phyloP scores from a whole-genome alignment of 2,797 vertebrate genomes.

The Fundulus diaphanus region DNA sequence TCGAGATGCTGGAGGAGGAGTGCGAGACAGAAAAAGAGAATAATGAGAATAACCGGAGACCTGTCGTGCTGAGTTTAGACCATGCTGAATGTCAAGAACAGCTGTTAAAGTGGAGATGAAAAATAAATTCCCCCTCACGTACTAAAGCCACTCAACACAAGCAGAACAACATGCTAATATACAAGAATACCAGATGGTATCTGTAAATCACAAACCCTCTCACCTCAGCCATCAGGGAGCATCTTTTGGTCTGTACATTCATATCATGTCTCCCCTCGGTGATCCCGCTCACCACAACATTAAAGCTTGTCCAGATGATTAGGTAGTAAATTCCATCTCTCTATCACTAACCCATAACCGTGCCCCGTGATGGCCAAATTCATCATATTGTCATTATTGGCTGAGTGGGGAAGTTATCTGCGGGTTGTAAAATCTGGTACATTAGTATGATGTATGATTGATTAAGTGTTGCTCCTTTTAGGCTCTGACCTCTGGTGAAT shows the following conservation, averaged over 20 bases:
- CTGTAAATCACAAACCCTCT: conserved; percentile 43
- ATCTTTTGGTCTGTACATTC: conserved; percentile 45
- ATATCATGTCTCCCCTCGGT: conserved; percentile 53
- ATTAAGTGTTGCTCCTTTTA: conserved; percentile 59
- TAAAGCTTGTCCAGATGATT: conserved; percentile 54
- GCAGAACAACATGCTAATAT: conserved; percentile 21
- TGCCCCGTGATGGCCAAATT: conserved; percentile 26
- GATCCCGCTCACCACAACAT: conserved; percentile 51
- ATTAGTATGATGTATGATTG: conserved; percentile 29
- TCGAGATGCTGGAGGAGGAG: conserved; percentile 15
- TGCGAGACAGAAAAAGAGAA: conserved; percentile 21
- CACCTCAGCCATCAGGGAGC: conserved; percentile 47
- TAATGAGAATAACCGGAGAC: conserved; percentile 32
- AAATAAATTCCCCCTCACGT: conserved; percentile 50
- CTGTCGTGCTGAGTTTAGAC: conserved; percentile 12
- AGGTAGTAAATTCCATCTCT: conserved; percentile 48
- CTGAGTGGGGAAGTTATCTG: conserved; percentile 42
- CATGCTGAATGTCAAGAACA: conserved; percentile 29
- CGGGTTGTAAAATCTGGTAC: conserved; percentile 27
- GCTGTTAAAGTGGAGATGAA: conserved; percentile 41
- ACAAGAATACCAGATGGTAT: conserved; percentile 48
- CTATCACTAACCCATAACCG: conserved; percentile 45
- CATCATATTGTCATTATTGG: conserved; percentile 43
- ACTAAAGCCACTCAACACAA: conserved; percentile 22
- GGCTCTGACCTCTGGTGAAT: conserved; percentile 40